phyloP scores from a whole-genome alignment of 2,797 vertebrate species.

The Alcedo quadribrachys region DNA sequence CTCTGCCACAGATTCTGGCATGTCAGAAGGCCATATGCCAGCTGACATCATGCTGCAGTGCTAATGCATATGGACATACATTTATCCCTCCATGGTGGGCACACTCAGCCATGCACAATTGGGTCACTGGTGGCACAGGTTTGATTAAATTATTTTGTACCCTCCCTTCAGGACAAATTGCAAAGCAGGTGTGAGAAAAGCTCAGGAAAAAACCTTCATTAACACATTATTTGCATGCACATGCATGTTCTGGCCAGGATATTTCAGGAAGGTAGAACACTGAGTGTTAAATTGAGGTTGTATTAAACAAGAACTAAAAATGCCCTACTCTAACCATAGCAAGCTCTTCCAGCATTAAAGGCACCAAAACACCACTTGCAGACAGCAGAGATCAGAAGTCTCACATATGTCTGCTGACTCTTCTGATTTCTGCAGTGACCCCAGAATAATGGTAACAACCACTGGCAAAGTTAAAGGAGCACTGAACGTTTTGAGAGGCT shows the following conservation, averaged over 20 bases:
- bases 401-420: neutral
- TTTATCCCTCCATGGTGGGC: neutral
- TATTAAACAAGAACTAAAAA: neutral
- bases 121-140: neutral
- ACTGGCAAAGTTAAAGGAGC: neutral
- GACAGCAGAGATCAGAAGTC: neutral
- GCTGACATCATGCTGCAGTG: neutral
- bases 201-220: neutral
- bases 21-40: neutral
- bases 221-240: constrained; percentile 1
- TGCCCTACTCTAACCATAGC: neutral
- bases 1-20: neutral
- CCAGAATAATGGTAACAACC: neutral
- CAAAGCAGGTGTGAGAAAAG: neutral
- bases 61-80: neutral
- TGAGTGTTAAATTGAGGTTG: neutral
- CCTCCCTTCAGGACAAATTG: constrained; percentile 3
- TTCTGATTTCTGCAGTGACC: neutral
- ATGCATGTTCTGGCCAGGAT: neutral
- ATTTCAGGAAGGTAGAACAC: neutral
- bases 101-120: neutral
- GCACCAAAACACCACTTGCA: neutral
- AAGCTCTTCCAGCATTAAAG: neutral
- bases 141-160: neutral
- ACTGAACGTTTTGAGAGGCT: neutral